Evolutionary conservation across 2,113 vertebrate species (phyloP).

Genomic region (Elanoides forficatus): DNA sequence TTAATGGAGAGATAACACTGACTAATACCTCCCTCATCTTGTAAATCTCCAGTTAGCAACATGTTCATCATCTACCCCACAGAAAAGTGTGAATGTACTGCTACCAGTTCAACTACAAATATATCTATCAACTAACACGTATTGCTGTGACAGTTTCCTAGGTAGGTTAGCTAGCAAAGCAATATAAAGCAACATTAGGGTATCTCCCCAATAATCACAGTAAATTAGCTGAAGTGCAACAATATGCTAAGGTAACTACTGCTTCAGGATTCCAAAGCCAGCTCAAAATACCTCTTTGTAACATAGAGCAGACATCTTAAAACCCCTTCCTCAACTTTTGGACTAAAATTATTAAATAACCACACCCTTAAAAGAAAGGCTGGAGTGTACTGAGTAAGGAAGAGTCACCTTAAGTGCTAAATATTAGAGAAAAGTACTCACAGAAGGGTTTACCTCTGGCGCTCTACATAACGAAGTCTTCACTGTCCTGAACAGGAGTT

Average conservation of each 20-base stretch:
- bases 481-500: background rate
- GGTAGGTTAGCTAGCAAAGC: background rate
- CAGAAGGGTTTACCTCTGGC: background rate
- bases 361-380: background rate
- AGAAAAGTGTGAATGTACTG: background rate
- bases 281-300: background rate
- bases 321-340: background rate
- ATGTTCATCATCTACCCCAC: background rate
- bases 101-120: background rate
- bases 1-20: background rate
- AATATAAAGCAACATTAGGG: background rate
- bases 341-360: background rate
- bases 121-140: fast-evolving
- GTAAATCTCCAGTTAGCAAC: background rate
- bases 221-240: background rate
- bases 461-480: background rate
- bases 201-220: background rate
- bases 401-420: background rate
- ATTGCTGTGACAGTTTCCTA: background rate
- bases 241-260: background rate
- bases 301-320: background rate
- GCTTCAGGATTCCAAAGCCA: background rate
- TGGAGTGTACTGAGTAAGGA: background rate
- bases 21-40: background rate
- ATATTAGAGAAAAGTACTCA: background rate